These are phyloP conservation scores for Prinia subflava DNA, from an alignment of 2,113 vertebrate genomes.

Conservation along the genomic window DNA sequence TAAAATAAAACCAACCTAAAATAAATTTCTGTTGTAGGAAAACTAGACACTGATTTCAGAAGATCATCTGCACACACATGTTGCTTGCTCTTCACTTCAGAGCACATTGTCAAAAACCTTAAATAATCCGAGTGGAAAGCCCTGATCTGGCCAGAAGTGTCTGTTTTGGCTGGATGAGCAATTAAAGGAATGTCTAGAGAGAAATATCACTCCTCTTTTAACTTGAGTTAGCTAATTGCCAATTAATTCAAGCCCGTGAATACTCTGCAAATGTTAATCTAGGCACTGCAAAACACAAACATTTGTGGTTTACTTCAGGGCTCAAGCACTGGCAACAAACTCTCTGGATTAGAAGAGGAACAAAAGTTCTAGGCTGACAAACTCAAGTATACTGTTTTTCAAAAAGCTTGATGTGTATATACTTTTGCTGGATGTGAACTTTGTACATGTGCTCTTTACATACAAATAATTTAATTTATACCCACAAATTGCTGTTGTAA, in stretches of 20 bases:
- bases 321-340: background rate
- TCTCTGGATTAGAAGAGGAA: background rate
- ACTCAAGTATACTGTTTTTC: background rate
- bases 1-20: background rate
- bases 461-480: background rate
- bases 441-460: background rate
- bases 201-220: constrained; percentile 37
- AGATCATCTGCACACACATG: background rate
- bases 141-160: background rate
- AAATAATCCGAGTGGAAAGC: background rate
- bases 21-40: background rate
- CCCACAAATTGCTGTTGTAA: background rate
- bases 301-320: constrained; percentile 7
- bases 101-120: background rate
- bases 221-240: constrained; percentile 49
- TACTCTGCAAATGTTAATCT: constrained; percentile 27
- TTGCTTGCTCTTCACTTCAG: background rate
- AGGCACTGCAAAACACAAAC: background rate
- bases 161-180: constrained; percentile 7
- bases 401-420: background rate
- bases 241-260: constrained; percentile 59
- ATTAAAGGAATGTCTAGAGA: constrained; percentile 25
- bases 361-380: background rate
- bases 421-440: background rate
- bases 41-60: background rate